Percentiles rank a stretch among this genome's conserved stretches.
phyloP scores from a whole-genome alignment of 1,140 invertebrate genomes.

The Drosophila paulistorum region DNA sequence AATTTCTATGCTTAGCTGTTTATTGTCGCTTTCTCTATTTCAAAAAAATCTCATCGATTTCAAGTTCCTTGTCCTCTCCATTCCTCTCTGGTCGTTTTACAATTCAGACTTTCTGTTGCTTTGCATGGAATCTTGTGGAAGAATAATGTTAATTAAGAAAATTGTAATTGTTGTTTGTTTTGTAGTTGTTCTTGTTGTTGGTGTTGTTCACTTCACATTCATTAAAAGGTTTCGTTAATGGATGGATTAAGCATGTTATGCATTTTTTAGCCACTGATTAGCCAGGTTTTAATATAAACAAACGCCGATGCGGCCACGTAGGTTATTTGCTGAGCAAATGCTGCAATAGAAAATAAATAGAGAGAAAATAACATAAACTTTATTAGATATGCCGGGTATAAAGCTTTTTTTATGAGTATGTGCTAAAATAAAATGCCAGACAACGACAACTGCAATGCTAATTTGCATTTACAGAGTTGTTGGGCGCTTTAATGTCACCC shows the following conservation, averaged over 20 bases:
- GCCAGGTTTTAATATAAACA: conserved; percentile 68
- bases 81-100: conserved; percentile 32
- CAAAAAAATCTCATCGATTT: neutral
- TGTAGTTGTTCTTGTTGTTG: conserved; percentile 4
- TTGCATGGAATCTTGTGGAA: conserved; percentile 51
- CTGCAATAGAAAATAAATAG: conserved; percentile 61
- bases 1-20: conserved; percentile 21
- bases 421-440: conserved; percentile 53
- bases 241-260: neutral
- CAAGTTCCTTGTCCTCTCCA: conserved; percentile 1
- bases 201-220: conserved; percentile 7
- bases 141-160: conserved; percentile 12
- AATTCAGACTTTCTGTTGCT: conserved; percentile 66
- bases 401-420: conserved; percentile 55
- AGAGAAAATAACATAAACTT: conserved; percentile 60
- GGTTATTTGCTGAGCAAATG: conserved; percentile 61
- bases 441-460: conserved; percentile 56
- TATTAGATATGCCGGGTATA: conserved; percentile 57
- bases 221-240: neutral
- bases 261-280: conserved; percentile 59
- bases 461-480: conserved; percentile 64
- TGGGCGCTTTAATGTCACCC: conserved; percentile 32
- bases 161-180: conserved; percentile 15
- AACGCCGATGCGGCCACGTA: conserved; percentile 57
- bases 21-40: conserved; percentile 34